phyloP scores from a whole-genome alignment of 2,888 invertebrate species.

The Yponomeuta plumbellus region DNA sequence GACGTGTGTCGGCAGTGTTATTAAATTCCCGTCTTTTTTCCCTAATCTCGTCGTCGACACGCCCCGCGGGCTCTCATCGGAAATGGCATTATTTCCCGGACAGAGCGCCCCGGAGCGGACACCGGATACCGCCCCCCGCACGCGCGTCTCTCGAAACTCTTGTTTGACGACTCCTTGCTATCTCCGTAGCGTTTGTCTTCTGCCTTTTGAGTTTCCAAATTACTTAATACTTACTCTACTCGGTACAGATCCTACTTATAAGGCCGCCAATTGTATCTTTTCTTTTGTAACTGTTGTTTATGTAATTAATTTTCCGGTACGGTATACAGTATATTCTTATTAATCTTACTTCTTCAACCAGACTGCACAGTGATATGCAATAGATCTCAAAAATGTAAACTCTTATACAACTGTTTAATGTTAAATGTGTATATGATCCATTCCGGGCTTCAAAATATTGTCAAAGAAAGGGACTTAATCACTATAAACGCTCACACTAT shows the following conservation, averaged over 20 bases:
- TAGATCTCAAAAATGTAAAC: neutral
- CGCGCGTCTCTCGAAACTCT: constrained; percentile 42
- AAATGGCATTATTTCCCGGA: constrained; percentile 66
- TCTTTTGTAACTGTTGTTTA: too few species aligned
- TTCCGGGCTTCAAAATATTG: neutral
- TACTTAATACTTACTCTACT: constrained; percentile 18
- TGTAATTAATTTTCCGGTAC: too few species aligned
- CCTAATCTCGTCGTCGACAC: constrained; percentile 61
- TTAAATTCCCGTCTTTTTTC: constrained; percentile 62
- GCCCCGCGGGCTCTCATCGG: constrained; percentile 65
- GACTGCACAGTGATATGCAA: neutral
- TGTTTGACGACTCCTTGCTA: constrained; percentile 45
- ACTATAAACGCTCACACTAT: too few species aligned
- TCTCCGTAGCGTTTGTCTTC: constrained; percentile 43
- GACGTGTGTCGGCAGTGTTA: constrained; percentile 58
- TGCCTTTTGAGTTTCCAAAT: constrained; percentile 27
- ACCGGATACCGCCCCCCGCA: constrained; percentile 56
- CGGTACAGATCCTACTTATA: too few species aligned
- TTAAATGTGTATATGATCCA: neutral
- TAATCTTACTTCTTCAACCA: too few species aligned
- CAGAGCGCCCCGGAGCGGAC: constrained; percentile 39
- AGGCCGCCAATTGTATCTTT: too few species aligned
- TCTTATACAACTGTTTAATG: too few species aligned
- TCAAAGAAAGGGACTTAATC: too few species aligned
- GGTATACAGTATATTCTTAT: too few species aligned